Conservation (phyloP, 2,113 vertebrate genomes). For the Cygnus buccinator region DNA sequence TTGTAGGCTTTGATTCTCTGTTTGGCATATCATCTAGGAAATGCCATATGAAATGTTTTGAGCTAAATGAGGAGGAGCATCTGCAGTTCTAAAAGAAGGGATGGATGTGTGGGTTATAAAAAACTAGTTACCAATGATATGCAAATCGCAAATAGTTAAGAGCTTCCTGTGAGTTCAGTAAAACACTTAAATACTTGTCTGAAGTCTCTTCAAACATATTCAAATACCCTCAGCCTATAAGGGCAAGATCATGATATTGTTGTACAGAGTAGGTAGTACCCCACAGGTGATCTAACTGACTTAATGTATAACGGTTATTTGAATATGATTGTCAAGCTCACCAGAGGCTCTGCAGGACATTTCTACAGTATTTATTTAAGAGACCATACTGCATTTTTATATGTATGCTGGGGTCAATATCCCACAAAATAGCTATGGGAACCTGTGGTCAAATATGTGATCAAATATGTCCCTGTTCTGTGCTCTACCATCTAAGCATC, state of each 20-base stretch:
- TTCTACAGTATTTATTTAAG: not conserved
- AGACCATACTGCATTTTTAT: not conserved
- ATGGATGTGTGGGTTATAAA: not conserved
- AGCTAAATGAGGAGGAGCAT: conserved; percentile 31
- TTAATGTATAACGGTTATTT: not conserved
- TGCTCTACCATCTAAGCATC: not conserved
- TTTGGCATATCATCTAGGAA: conserved; percentile 14
- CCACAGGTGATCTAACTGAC: not conserved
- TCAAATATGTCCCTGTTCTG: not conserved
- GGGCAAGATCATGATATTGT: not conserved
- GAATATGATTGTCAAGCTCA: not conserved
- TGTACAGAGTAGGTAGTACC: not conserved
- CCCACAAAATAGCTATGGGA: not conserved
- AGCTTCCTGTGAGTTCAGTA: not conserved
- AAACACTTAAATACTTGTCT: not conserved
- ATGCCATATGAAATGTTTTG: conserved; percentile 17
- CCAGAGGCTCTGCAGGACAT: not conserved
- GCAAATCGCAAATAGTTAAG: not conserved
- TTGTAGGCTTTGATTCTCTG: conserved; percentile 28
- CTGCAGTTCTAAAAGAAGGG: conserved; percentile 5
- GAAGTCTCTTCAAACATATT: not conserved
- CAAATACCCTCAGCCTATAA: not conserved
- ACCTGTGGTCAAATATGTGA: not conserved
- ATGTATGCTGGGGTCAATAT: fast-evolving
- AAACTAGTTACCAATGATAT: not conserved